Evolutionary conservation across 2,888 invertebrate genomes (phyloP).

Genomic region (Tachina lurida): DNA sequence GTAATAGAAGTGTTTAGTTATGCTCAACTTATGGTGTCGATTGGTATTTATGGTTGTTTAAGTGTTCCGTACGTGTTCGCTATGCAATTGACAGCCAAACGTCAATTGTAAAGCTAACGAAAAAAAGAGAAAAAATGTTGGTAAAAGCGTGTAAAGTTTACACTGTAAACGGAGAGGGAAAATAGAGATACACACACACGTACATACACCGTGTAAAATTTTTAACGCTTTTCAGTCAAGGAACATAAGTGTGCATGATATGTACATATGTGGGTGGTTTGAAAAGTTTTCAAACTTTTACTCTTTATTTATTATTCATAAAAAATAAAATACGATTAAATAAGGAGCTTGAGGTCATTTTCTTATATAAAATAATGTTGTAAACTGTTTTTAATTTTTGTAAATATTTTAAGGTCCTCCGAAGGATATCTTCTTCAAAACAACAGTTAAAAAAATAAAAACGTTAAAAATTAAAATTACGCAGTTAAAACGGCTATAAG

Average conservation of each 20-base stretch:
- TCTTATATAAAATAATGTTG: too few species aligned
- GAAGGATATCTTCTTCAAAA: too few species aligned
- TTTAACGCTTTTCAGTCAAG: constrained; percentile 66
- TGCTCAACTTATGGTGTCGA: constrained; percentile 80
- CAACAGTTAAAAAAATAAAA: too few species aligned
- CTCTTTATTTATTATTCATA: too few species aligned
- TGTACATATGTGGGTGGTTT: constrained; percentile 11
- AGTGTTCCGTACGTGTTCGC: constrained; percentile 72
- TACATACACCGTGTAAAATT: constrained; percentile 60
- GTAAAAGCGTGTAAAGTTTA: constrained; percentile 18
- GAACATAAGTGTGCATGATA: constrained; percentile 13
- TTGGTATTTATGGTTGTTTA: constrained; percentile 81
- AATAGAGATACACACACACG: constrained; percentile 20
- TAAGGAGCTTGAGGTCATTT: too few species aligned
- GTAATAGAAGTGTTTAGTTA: constrained; percentile 34
- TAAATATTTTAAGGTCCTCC: too few species aligned
- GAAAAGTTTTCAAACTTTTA: neutral
- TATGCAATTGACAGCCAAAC: constrained; percentile 74
- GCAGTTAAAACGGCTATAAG: too few species aligned
- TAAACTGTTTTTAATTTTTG: too few species aligned
- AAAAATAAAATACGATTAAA: too few species aligned
- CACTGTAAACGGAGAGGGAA: neutral
- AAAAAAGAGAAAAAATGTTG: constrained; percentile 7
- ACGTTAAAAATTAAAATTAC: too few species aligned
- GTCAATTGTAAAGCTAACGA: constrained; percentile 66